Evolutionary conservation across 2,888 invertebrate species (phyloP), one percentile per base, ranked within the genome.

Genomic region (Phoenoteleia sp.): DNA sequence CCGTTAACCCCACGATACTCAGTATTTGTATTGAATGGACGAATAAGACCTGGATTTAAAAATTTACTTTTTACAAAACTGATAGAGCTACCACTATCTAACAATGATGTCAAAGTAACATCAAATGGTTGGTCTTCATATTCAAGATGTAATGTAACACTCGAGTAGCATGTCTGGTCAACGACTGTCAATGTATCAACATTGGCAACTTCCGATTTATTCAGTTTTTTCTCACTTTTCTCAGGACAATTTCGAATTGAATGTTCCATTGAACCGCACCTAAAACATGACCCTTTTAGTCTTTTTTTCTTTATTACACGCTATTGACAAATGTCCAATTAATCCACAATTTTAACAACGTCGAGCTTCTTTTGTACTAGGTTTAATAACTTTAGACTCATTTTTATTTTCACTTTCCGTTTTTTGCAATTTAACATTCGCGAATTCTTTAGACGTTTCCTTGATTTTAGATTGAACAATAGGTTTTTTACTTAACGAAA

Each of bases 271-370:
- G 58, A 29, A 11, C 33, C 29, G 15, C 58, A 58, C 9, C 33
- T 23, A 33, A 58, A 58, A 29, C 58, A 58, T n/a, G 58, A 33
- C 5, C 58, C 58, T 13, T n/a, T 58, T 33, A 6, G 3, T 3
- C 15, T 15, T 58, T 33, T 17, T 15, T 17, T 58, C 58, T 15
- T 58, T 58, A 1, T 33, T 15, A 36, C 29, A 58, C 15, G 15
- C 13, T 3, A 4, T 13, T 21, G 58, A 58, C 17, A 58, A 1
- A 17, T 58, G 58, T 6, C 58, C 58, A 21, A 19, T 29, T 33
- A 13, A 19, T 33, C 58, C 58, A 9, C 58, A 58, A 58, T 58
- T 58, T 15, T n/a, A 56, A 27, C 56, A 56, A 7, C 64, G 45
- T 9, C 45, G 36, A 13, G 13, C 23, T 39, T 60, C 58, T 11